These are phyloP conservation scores for Crocodylus rhombifer DNA, from an alignment of 2,797 vertebrate genomes.

Conservation along the genomic window DNA sequence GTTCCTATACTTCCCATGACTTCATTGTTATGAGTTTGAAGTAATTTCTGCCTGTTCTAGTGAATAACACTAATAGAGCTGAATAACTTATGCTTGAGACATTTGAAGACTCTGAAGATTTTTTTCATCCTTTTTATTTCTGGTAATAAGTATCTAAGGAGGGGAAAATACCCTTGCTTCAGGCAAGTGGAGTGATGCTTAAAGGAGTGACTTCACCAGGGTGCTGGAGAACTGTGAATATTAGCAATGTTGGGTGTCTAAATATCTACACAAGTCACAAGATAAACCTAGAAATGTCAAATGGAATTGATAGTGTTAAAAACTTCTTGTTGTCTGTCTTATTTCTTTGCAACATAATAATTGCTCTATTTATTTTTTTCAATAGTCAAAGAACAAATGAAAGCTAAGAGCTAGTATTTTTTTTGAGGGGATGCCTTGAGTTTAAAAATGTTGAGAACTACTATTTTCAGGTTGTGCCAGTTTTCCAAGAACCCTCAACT, in stretches of 20 bases:
- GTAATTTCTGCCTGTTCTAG: slow-evolving; percentile 25
- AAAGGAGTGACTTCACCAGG: not conserved
- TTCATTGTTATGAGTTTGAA: slow-evolving; percentile 18
- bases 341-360: no score
- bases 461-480: not conserved
- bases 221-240: not conserved
- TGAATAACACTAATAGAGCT: slow-evolving; percentile 3
- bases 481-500: not conserved
- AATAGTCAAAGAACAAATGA: no score
- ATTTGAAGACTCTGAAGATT: not conserved
- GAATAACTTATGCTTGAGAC: slow-evolving; percentile 32
- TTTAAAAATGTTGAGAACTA: no score
- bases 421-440: no score
- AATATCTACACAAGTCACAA: no score
- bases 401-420: no score
- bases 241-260: no score
- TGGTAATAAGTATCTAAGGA: not conserved
- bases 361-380: no score
- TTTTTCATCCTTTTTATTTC: not conserved
- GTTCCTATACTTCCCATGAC: slow-evolving; percentile 41
- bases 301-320: no score
- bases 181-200: not conserved
- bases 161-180: not conserved
- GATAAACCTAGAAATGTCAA: no score
- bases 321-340: no score